Evolutionary conservation across 2,113 vertebrate genomes (phyloP).

Genomic region (Nothoprocta perdicaria): DNA sequence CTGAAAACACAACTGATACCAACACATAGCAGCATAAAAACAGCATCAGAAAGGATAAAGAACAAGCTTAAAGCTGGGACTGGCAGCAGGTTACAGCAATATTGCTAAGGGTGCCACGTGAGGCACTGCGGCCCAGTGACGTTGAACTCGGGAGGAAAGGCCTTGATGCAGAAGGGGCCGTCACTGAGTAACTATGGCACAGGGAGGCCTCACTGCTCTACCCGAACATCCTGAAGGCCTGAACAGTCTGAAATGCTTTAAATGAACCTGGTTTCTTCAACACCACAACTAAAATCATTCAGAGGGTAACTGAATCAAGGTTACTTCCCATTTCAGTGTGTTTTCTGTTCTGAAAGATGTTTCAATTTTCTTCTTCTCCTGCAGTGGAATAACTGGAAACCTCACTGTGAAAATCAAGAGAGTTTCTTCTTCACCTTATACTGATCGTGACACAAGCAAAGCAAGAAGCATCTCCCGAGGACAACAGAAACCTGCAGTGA

Average conservation of each 20-base stretch:
- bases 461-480: constrained; percentile 42
- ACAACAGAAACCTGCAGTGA: constrained; percentile 9
- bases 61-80: constrained; percentile 65
- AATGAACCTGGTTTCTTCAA: constrained; percentile 15
- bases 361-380: constrained; percentile 60
- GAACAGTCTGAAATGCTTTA: constrained; percentile 32
- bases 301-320: constrained; percentile 55
- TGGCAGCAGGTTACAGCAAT: constrained; percentile 51
- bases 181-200: background rate
- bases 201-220: background rate
- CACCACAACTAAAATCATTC: constrained; percentile 27
- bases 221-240: background rate
- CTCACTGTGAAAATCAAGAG: constrained; percentile 27
- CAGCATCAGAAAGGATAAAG: constrained; percentile 50
- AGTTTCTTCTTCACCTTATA: constrained; percentile 49
- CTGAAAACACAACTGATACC: constrained; percentile 52
- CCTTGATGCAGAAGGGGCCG: constrained; percentile 38
- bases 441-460: background rate
- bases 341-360: constrained; percentile 52
- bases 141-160: constrained; percentile 1
- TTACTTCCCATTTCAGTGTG: constrained; percentile 68
- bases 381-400: constrained; percentile 44
- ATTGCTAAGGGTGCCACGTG: constrained; percentile 42
- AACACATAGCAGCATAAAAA: constrained; percentile 64
- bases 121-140: constrained; percentile 42